Evolutionary conservation across 2,797 vertebrate species (phyloP).

Genomic region (Gymnodraco acuticeps): DNA sequence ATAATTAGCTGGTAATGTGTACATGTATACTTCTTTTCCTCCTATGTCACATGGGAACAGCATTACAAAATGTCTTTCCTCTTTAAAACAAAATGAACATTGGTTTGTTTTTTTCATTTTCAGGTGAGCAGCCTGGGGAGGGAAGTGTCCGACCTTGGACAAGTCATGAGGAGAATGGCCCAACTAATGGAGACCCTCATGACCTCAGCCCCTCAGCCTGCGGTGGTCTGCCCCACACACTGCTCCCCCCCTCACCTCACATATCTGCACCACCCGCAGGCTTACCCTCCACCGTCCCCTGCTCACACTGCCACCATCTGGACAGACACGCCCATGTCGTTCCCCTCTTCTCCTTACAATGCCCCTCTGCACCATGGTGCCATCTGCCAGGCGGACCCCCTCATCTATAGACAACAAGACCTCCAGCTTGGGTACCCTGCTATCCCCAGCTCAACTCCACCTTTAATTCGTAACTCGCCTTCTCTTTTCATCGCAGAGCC

Average conservation of each 20-base stretch:
- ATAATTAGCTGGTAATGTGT: too few species aligned
- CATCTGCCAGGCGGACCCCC: slow-evolving; percentile 44
- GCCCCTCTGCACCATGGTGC: slow-evolving; percentile 55
- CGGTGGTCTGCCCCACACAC: slow-evolving; percentile 65
- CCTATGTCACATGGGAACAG: too few species aligned
- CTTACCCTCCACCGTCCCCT: slow-evolving; percentile 44
- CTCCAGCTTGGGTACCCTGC: slow-evolving; percentile 55
- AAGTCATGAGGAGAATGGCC: slow-evolving; percentile 80
- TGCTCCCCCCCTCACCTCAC: slow-evolving; percentile 69
- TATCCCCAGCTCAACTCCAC: slow-evolving; percentile 35
- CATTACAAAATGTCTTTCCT: too few species aligned
- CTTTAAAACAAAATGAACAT: too few species aligned
- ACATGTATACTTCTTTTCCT: too few species aligned
- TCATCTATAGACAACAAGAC: slow-evolving; percentile 65
- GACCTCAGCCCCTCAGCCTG: slow-evolving; percentile 56
- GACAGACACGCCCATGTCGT: slow-evolving; percentile 63
- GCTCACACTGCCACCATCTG: slow-evolving; percentile 64
- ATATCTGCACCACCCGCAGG: slow-evolving; percentile 53
- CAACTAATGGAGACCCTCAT: slow-evolving; percentile 82
- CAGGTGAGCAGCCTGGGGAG: slow-evolving; percentile 82
- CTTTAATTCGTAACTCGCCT: slow-evolving; percentile 29
- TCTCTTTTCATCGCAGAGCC: slow-evolving; percentile 38
- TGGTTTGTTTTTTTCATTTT: slow-evolving; percentile 33
- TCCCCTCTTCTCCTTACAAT: slow-evolving; percentile 61
- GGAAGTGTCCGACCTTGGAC: slow-evolving; percentile 83